Evolutionary conservation across 1,140 invertebrate genomes (phyloP), one percentile per base, ranked within the genome.

Genomic region (Sarcophaga bullata): DNA sequence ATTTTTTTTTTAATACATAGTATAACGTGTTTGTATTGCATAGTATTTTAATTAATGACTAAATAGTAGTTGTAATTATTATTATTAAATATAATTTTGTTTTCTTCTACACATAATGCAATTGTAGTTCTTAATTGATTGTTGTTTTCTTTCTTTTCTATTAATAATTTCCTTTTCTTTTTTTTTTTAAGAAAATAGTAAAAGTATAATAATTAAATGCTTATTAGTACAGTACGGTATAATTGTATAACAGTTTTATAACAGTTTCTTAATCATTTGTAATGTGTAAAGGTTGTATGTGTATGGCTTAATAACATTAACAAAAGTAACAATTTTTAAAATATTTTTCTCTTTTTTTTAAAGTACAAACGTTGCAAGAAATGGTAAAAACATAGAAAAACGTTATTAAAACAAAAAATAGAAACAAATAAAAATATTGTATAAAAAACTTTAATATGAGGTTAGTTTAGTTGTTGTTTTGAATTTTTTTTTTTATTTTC

Each of bases 381-480:
- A 68, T 25, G n/a, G 62, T 68, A 68, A 68, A 17, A 68, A 68
- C n/a, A n/a, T n/a, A n/a, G n/a, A n/a, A n/a, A 17, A 68, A 3
- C n/a, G 17, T 68, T 15, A 15, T 6, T 19, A 68, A 52, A 52
- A 68, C 19, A 68, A 19, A 8, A 19, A 19, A 68, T 7, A 68
- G 19, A n/a, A 58, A 58, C 13, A 58, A 58, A 58, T n/a, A 58
- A 13, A 58, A 58, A 58, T 58, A 8, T 58, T 58, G 7, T n/a
- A 58, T n/a, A 58, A 58, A 58, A 58, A n/a, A n/a, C n/a, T 19
- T 19, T 68, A 68, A 68, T 68, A 68, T 68, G 62, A 68, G 62
- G 62, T 68, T 68, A 19, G 62, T 68, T 68, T 68, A 68, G 62
- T 68, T 68, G 17, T 15, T 68, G 25, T 37, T 37, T 37, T 37